Conservation (phyloP, 2,113 vertebrate species). For the Orthonyx spaldingii region DNA sequence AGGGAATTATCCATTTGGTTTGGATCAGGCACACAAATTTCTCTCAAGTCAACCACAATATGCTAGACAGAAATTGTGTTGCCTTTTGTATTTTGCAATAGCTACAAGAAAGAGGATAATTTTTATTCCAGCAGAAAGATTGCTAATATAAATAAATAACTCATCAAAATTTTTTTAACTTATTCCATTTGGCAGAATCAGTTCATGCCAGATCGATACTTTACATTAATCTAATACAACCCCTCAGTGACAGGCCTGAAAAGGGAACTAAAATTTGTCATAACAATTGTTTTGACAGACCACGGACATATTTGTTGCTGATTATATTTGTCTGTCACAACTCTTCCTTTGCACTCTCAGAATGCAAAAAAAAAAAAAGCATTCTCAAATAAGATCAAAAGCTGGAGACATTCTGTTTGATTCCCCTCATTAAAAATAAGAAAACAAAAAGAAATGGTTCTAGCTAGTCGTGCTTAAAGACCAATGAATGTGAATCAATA, state of each 20-base stretch:
- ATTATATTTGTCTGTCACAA: neutral
- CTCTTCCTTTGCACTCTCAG: neutral
- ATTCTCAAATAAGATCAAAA: neutral
- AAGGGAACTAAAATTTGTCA: neutral
- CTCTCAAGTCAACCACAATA: neutral
- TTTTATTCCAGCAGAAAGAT: neutral
- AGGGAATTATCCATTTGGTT: neutral
- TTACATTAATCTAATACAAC: neutral
- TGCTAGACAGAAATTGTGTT: neutral
- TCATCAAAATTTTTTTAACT: neutral
- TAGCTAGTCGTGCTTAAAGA: neutral
- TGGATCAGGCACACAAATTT: neutral
- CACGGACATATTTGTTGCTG: neutral
- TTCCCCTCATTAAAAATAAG: neutral
- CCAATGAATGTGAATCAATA: neutral
- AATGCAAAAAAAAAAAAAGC: neutral
- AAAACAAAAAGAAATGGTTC: neutral
- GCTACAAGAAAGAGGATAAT: neutral
- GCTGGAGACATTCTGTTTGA: neutral
- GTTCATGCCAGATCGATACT: neutral
- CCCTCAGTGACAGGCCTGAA: neutral
- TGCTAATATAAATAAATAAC: neutral
- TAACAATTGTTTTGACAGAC: neutral
- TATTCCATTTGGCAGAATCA: constrained; percentile 16
- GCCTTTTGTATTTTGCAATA: neutral